phyloP scores from a whole-genome alignment of 2,797 vertebrate genomes.

The Danio tinwini region DNA sequence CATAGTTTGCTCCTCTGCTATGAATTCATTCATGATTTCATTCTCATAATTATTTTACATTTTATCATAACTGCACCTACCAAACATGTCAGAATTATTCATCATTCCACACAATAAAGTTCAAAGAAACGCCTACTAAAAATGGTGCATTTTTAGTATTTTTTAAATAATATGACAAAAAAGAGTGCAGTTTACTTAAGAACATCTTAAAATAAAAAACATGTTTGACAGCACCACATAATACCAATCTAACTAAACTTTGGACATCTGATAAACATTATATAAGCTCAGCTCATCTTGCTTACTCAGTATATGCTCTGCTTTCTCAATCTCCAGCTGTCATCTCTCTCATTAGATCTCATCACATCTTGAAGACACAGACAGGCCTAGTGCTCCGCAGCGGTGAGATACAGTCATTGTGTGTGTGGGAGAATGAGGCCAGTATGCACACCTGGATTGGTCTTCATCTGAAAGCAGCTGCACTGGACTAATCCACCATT shows the following conservation, averaged over 20 bases:
- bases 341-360: slow-evolving; percentile 31
- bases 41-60: too few species aligned
- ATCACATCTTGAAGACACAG: slow-evolving; percentile 40
- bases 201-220: not conserved
- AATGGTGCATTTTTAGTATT: not conserved
- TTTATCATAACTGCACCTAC: too few species aligned
- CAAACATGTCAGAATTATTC: too few species aligned
- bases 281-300: not conserved
- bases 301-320: not conserved
- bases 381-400: slow-evolving; percentile 13
- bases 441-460: slow-evolving; percentile 44
- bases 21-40: not conserved
- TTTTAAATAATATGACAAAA: not conserved
- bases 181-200: not conserved
- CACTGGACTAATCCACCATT: slow-evolving; percentile 58
- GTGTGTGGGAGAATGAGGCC: slow-evolving; percentile 1
- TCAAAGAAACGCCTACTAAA: not conserved
- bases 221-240: not conserved
- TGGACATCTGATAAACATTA: not conserved
- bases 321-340: slow-evolving; percentile 17
- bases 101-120: too few species aligned
- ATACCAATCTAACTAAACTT: not conserved
- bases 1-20: not conserved
- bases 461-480: slow-evolving; percentile 62
- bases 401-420: not conserved